Evolutionary conservation across 2,797 vertebrate species (phyloP).

Genomic region (Clarias laeviceps): DNA sequence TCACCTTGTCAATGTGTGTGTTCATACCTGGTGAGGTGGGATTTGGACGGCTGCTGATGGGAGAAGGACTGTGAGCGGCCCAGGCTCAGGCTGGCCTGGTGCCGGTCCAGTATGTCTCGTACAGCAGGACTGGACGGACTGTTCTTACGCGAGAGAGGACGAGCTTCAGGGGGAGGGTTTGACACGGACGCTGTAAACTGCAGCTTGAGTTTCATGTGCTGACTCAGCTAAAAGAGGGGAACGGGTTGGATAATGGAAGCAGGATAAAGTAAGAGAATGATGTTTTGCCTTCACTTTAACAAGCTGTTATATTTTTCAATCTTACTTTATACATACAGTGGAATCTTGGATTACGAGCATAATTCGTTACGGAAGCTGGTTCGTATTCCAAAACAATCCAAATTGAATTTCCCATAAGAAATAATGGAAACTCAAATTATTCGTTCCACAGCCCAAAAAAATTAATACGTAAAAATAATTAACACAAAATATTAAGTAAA

Average conservation of each 20-base stretch:
- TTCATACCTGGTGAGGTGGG: constrained; percentile 90
- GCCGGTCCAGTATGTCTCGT: constrained; percentile 85
- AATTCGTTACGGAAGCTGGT: no score
- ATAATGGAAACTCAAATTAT: no score
- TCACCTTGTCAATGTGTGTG: constrained; percentile 2
- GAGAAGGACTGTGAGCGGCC: constrained; percentile 94
- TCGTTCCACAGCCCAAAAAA: no score
- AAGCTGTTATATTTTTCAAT: neutral
- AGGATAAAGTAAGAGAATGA: neutral
- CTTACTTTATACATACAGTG: neutral
- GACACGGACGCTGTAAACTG: constrained; percentile 91
- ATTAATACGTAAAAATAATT: no score
- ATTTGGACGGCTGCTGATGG: constrained; percentile 90
- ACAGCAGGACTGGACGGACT: constrained; percentile 90
- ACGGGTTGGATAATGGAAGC: neutral
- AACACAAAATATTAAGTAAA: no score
- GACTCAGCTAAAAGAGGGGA: constrained; percentile 78
- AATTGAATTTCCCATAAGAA: no score
- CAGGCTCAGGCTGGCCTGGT: constrained; percentile 80
- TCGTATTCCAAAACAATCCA: no score
- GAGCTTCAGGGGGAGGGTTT: constrained; percentile 85
- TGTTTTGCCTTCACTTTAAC: neutral
- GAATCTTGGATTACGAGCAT: no score
- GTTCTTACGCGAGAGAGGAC: constrained; percentile 85
- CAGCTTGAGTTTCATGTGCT: constrained; percentile 93